These are phyloP conservation scores for Helicoverpa zea DNA, from an alignment of 1,140 invertebrate genomes.

Conservation along the genomic window DNA sequence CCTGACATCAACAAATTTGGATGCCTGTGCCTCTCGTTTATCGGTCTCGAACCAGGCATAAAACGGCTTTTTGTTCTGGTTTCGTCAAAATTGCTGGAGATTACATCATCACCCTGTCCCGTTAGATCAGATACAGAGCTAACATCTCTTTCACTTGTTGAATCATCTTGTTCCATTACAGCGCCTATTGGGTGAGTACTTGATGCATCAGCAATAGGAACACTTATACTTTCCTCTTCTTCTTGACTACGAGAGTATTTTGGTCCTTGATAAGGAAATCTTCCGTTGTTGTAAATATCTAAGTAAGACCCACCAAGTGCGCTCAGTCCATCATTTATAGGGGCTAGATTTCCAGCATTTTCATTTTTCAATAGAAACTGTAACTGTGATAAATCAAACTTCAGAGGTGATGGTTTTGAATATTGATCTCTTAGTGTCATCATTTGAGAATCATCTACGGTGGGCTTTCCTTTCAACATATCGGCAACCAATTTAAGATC, in stretches of 20 bases:
- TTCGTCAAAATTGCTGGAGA: conserved; percentile 61
- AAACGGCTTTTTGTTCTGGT: conserved; percentile 64
- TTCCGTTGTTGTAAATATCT: conserved; percentile 70
- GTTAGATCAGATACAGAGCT: conserved; percentile 61
- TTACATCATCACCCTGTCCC: conserved; percentile 64
- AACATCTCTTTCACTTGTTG: conserved; percentile 64
- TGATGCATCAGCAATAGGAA: conserved; percentile 79
- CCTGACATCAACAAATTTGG: conserved; percentile 66
- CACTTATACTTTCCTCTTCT: conserved; percentile 74
- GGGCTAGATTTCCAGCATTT: conserved; percentile 59
- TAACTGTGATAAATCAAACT: conserved; percentile 80
- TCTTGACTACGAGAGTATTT: conserved; percentile 84
- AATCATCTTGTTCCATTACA: conserved; percentile 80
- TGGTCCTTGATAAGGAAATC: conserved; percentile 75
- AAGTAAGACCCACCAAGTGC: conserved; percentile 68
- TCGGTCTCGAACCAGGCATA: conserved; percentile 59
- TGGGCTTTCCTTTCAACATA: conserved; percentile 82
- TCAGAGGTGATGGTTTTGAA: conserved; percentile 71
- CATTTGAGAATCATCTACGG: conserved; percentile 73
- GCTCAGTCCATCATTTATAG: conserved; percentile 65
- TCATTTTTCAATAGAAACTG: conserved; percentile 80
- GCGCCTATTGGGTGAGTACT: conserved; percentile 83
- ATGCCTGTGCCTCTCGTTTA: conserved; percentile 67
- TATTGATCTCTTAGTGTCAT: conserved; percentile 71
- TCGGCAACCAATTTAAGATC: conserved; percentile 84